These are phyloP conservation scores for Lordiphosa mommai DNA, from an alignment of 1,140 invertebrate species.

Conservation along the genomic window DNA sequence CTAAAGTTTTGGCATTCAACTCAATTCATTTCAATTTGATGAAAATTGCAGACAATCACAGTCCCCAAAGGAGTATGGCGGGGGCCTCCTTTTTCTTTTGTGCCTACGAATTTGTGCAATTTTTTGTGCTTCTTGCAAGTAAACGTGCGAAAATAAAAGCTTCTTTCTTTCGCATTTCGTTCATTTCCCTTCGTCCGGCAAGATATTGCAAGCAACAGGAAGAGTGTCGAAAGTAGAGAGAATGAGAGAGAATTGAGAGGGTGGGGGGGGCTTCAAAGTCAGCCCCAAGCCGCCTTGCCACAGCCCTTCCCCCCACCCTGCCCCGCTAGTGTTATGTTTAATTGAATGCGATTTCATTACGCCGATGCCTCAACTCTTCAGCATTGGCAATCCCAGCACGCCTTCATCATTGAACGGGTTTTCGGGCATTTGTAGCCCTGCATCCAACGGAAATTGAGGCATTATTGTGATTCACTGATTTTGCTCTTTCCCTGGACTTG, in stretches of 20 bases:
- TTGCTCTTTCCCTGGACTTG: slow-evolving; percentile 51
- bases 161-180: slow-evolving; percentile 34
- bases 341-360: slow-evolving; percentile 75
- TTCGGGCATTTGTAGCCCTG: slow-evolving; percentile 36
- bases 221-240: neutral
- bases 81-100: slow-evolving; percentile 9
- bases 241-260: neutral
- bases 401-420: slow-evolving; percentile 30
- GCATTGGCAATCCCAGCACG: slow-evolving; percentile 24
- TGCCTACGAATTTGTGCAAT: slow-evolving; percentile 7
- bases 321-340: slow-evolving; percentile 57
- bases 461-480: slow-evolving; percentile 76
- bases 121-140: slow-evolving; percentile 30
- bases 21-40: slow-evolving; percentile 7
- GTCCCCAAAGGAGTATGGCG: neutral
- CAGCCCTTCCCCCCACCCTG: neutral
- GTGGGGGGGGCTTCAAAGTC: slow-evolving; percentile 33
- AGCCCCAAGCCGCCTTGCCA: slow-evolving; percentile 17
- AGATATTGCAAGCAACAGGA: slow-evolving; percentile 24
- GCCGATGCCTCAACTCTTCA: slow-evolving; percentile 2
- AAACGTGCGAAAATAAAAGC: slow-evolving; percentile 65
- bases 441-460: slow-evolving; percentile 68
- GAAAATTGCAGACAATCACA: slow-evolving; percentile 23
- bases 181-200: slow-evolving; percentile 23
- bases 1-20: slow-evolving; percentile 2